Conservation (phyloP, 2,113 vertebrate species). For the Engystomops pustulosus region DNA sequence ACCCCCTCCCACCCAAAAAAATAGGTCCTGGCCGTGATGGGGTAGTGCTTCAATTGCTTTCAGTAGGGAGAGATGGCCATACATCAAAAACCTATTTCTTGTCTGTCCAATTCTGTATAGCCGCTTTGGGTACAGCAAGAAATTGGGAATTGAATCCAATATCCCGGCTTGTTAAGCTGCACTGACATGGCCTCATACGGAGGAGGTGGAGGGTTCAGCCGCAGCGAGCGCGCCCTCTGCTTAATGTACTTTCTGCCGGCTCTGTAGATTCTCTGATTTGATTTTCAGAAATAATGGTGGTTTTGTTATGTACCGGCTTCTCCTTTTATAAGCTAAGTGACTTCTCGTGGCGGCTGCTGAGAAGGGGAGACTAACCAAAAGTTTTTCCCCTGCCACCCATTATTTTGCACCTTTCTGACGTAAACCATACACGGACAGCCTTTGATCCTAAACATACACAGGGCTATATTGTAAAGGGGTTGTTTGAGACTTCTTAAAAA, state of each 20-base stretch:
- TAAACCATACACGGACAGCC: too few relatives aligned
- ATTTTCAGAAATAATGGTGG: conserved; percentile 37
- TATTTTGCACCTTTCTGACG: too few relatives aligned
- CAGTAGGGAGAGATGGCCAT: conserved; percentile 11
- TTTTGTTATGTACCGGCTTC: conserved; percentile 10
- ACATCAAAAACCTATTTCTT: conserved; percentile 53
- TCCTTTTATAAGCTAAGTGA: background rate
- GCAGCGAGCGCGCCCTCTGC: conserved; percentile 13
- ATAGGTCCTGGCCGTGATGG: conserved; percentile 3
- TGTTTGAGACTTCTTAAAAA: too few relatives aligned
- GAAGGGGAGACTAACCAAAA: too few relatives aligned
- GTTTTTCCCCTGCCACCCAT: too few relatives aligned
- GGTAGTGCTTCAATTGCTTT: conserved; percentile 39
- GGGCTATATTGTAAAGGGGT: too few relatives aligned
- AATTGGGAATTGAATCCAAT: conserved; percentile 47
- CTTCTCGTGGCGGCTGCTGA: background rate
- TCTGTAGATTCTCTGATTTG: conserved; percentile 22
- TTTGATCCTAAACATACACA: too few relatives aligned
- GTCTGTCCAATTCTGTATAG: conserved; percentile 30
- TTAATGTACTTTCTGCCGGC: conserved; percentile 33
- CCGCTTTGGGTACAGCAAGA: conserved; percentile 37
- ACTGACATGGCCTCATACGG: conserved; percentile 44
- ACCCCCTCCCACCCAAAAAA: too few relatives aligned
- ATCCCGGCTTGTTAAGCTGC: conserved; percentile 45
- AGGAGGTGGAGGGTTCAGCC: conserved; percentile 5